Evolutionary conservation across 1,140 invertebrate species (phyloP), one percentile per base, ranked within the genome.

Genomic region (Drosophila lacteicornis): DNA sequence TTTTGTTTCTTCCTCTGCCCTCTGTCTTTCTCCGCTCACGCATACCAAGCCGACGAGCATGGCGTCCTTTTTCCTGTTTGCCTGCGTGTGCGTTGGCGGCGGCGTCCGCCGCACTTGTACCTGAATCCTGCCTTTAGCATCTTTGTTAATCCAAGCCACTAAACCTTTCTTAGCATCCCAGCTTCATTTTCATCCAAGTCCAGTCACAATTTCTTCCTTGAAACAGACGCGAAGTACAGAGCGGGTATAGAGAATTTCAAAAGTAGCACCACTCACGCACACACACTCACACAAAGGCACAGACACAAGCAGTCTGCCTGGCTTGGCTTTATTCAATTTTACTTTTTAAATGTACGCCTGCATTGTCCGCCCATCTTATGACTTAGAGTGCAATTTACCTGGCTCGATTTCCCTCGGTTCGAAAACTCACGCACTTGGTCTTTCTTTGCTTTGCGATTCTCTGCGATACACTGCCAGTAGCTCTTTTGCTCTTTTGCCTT

Each of bases 191-290:
- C 19, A 22, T 27, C 49, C 17, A 13, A 67, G 59, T 46, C 33
- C 15, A 63, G 62, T 13, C 69, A 78, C 80, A 66, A 79, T 45
- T 57, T 8, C 45, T 15, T 79, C 70, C 75, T 63, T 59, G 42
- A 60, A 63, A 43, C 49, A 66, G 47, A 80, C 80, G 77, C 86
- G 68, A 67, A 74, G 66, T 80, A 70, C 65, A 90, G 77, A 90
- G 84, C 84, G 84, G 77, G 87, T 88, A 90, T 88, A 88, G 73
- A 88, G 85, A 88, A 87, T 84, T 87, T 87, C 80, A 87, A 87
- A 76, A 84, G 78, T 68, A 70, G 62, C 67, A 76, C 58, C 82
- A 86, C 82, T 86, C 76, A 79, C 73, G 75, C 73, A 76, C 80
- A 74, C 68, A 79, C 76, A 74, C 78, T 78, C 61, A 75, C 56